These are phyloP conservation scores for Orthosia gracilis DNA, from an alignment of 2,888 invertebrate genomes.

Conservation along the genomic window DNA sequence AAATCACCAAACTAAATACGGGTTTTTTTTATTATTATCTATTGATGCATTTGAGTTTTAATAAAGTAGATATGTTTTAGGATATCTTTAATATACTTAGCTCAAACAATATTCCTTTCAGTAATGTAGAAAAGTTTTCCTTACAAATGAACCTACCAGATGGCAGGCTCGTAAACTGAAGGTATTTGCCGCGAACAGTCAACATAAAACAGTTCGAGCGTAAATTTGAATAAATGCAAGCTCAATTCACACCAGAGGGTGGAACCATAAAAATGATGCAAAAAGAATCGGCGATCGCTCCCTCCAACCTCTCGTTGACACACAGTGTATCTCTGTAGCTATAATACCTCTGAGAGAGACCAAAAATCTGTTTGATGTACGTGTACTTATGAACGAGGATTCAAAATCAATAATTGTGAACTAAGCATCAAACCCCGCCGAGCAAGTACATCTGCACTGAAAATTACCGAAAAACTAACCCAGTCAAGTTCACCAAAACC, in stretches of 20 bases:
- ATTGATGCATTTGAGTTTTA: slow-evolving; percentile 14
- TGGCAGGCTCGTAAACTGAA: slow-evolving; percentile 56
- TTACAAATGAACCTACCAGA: slow-evolving; percentile 50
- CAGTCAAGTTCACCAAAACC: slow-evolving; percentile 14
- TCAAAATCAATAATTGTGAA: slow-evolving; percentile 36
- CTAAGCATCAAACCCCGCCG: slow-evolving; percentile 31
- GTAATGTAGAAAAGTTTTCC: slow-evolving; percentile 27
- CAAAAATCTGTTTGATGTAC: slow-evolving; percentile 40
- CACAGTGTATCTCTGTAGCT: slow-evolving; percentile 4
- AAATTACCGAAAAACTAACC: slow-evolving; percentile 12
- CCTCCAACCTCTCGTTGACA: slow-evolving; percentile 35
- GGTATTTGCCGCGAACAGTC: slow-evolving; percentile 54
- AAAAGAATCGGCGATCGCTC: slow-evolving; percentile 66
- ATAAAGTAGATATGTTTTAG: background rate
- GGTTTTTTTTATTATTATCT: too few species aligned
- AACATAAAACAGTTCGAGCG: slow-evolving; percentile 57
- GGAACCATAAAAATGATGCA: slow-evolving; percentile 81
- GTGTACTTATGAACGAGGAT: slow-evolving; percentile 26
- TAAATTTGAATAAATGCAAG: slow-evolving; percentile 63
- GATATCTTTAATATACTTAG: background rate
- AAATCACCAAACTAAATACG: slow-evolving; percentile 13
- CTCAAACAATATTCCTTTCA: slow-evolving; percentile 24
- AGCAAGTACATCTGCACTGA: slow-evolving; percentile 39
- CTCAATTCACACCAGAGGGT: slow-evolving; percentile 72
- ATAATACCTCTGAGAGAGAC: slow-evolving; percentile 18